phyloP scores from a whole-genome alignment of 1,140 invertebrate genomes.

The Drosophila kikkawai region DNA sequence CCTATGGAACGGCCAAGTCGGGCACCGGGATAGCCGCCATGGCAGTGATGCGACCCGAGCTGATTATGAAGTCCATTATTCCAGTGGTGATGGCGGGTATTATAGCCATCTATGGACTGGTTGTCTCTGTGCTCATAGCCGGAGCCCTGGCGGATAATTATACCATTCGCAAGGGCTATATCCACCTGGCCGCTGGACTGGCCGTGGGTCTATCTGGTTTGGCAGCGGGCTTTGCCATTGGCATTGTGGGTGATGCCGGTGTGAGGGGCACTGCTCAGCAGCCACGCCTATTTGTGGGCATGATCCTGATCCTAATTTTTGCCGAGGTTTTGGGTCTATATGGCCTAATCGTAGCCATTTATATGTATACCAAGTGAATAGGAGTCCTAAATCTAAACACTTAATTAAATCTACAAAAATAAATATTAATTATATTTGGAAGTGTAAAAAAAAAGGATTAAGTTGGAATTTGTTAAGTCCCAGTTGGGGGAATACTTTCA shows the following conservation, averaged over 20 bases:
- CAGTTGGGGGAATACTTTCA: neutral
- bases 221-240: constrained; percentile 96
- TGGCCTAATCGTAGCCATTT: constrained; percentile 97
- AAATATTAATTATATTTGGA: constrained; percentile 1
- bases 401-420: neutral
- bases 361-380: constrained; percentile 91
- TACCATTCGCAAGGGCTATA: constrained; percentile 92
- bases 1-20: constrained; percentile 70
- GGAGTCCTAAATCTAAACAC: too few relatives aligned
- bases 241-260: constrained; percentile 96
- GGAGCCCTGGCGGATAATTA: constrained; percentile 86
- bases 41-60: constrained; percentile 71
- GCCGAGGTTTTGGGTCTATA: constrained; percentile 98
- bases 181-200: constrained; percentile 95
- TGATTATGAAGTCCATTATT: constrained; percentile 78
- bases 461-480: constrained; percentile 1
- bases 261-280: constrained; percentile 97
- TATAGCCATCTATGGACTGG: constrained; percentile 95
- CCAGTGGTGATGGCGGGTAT: constrained; percentile 77
- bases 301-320: constrained; percentile 98
- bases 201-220: constrained; percentile 95
- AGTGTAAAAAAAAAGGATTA: constrained; percentile 1
- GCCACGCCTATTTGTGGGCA: constrained; percentile 96
- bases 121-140: constrained; percentile 96
- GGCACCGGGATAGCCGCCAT: constrained; percentile 70